Conservation (phyloP, 2,888 invertebrate species). For the Calameuta filiformis region DNA sequence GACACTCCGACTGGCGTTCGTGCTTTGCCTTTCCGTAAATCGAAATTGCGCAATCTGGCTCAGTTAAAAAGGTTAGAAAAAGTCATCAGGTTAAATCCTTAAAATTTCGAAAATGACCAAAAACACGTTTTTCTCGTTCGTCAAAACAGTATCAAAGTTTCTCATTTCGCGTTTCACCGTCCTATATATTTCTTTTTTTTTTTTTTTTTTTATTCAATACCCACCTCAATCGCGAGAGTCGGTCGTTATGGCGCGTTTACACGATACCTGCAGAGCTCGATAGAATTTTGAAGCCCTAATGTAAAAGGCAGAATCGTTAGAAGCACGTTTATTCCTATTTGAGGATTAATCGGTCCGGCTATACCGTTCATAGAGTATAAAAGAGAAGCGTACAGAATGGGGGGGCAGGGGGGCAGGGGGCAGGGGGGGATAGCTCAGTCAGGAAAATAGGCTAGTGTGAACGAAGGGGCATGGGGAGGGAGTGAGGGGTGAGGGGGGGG, state of each 20-base stretch:
- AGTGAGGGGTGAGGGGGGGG: too few species aligned
- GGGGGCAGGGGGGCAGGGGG: fast-evolving
- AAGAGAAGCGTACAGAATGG: neutral
- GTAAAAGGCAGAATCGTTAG: neutral
- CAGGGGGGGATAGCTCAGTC: neutral
- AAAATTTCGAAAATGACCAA: neutral
- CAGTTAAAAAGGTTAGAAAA: fast-evolving
- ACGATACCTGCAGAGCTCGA: neutral
- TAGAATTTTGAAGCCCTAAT: neutral
- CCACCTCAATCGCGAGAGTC: neutral
- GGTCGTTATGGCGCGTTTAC: neutral
- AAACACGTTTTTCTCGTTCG: neutral
- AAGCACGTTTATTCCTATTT: neutral
- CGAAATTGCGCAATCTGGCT: neutral
- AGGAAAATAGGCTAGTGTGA: neutral
- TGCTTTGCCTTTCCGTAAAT: neutral
- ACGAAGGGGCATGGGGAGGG: neutral
- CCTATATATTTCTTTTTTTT: too few species aligned
- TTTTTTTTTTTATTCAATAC: too few species aligned
- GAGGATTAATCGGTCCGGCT: neutral
- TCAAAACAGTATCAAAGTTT: neutral
- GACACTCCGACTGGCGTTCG: neutral
- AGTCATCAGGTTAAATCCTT: neutral
- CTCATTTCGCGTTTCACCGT: too few species aligned
- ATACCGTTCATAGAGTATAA: neutral